These are phyloP conservation scores for Platyura marginata DNA, from an alignment of 1,140 invertebrate genomes.

Conservation along the genomic window DNA sequence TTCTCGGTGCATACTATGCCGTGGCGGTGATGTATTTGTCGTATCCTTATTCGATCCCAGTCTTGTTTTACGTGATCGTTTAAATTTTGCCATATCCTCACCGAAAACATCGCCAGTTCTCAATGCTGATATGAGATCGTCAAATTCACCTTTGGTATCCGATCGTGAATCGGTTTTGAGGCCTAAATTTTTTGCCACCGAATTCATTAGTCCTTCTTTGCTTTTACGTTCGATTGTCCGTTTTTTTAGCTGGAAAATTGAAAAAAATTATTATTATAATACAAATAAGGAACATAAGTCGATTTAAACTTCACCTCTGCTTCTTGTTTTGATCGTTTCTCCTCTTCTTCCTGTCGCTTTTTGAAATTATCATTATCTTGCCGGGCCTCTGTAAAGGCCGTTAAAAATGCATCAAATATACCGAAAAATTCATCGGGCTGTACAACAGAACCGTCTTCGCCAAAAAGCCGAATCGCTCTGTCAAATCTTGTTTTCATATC, in stretches of 20 bases:
- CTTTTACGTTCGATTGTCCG: constrained; percentile 74
- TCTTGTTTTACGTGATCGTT: constrained; percentile 44
- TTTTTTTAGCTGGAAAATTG: constrained; percentile 47
- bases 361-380: constrained; percentile 76
- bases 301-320: constrained; percentile 46
- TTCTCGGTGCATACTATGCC: constrained; percentile 22
- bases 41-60: constrained; percentile 17
- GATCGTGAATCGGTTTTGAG: constrained; percentile 22
- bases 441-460: constrained; percentile 67
- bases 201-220: constrained; percentile 46
- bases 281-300: not conserved
- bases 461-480: constrained; percentile 70
- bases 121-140: constrained; percentile 89
- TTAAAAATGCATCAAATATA: constrained; percentile 79
- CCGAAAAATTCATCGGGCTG: constrained; percentile 96
- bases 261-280: constrained; percentile 4
- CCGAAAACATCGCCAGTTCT: constrained; percentile 94
- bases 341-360: constrained; percentile 75
- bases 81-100: constrained; percentile 86
- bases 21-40: constrained; percentile 34
- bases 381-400: constrained; percentile 66
- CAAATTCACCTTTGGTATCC: constrained; percentile 75
- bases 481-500: constrained; percentile 53
- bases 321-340: constrained; percentile 75
- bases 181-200: constrained; percentile 34